Evolutionary conservation across 2,888 invertebrate genomes (phyloP), one percentile per base, ranked within the genome.

Genomic region (Ectobius pallidus): DNA sequence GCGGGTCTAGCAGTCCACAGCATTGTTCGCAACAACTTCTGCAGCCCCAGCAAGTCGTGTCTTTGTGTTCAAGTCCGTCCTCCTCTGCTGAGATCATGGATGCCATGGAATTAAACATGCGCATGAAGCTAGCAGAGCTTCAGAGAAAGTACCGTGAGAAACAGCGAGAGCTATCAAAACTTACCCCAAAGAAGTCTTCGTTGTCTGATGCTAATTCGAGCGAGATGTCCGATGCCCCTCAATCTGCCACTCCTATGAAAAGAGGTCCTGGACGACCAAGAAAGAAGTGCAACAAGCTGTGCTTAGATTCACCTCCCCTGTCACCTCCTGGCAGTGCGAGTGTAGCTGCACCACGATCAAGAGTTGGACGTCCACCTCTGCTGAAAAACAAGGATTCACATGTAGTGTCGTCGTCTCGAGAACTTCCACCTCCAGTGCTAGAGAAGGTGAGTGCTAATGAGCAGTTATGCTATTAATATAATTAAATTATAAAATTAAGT

Each of bases 61-160:
- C 52, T 32, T n/a, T 52, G 14, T 73, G 73, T 70, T n/a, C 61
- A 4, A 72, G 73, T 62, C 72, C 73, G 16, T 67, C 72, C 39
- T 39, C 42, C 16, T 58, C 72, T 22, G 61, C 75, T 22, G 76
- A 76, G 27, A 49, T 74, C 4, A 91, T 92, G 81, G 90, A 89
- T 80, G 90, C 91, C 1, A 89, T 92, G 83, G 94, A 95, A 81
- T 85, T 92, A 78, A 92, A 93, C 78, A 94, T 95, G 92, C 87
- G 94, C 49, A 89, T 91, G 83, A 88, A 91, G 72, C 81, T 96
- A 74, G 92, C 93, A 25, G 94, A 95, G 69, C 85, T 96, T 32
- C 93, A 95, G 79, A 86, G 91, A 30, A 91, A 93, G 79, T 93
- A 94, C 80, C 90, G 90, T 75, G 94, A 95, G 80, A 94, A 94